Evolutionary conservation across 2,888 invertebrate species (phyloP).

Genomic region (Panzeria rudis): DNA sequence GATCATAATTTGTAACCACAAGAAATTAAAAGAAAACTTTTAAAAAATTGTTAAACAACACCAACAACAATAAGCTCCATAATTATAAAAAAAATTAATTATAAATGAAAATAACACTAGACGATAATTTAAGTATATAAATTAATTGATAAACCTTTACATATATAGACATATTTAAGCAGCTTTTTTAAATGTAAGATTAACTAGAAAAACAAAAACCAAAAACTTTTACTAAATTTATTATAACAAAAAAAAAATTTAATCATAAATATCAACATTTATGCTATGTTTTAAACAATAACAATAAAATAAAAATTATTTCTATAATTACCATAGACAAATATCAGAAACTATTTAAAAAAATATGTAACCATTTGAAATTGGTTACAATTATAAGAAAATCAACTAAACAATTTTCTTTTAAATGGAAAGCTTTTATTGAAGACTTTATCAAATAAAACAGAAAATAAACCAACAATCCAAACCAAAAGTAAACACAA

Average conservation of each 20-base stretch:
- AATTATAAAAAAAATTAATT: conserved; percentile 50
- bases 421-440: conserved; percentile 80
- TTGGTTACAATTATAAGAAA: conserved; percentile 67
- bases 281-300: conserved; percentile 59
- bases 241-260: conserved; percentile 42
- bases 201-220: conserved; percentile 47
- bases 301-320: conserved; percentile 44
- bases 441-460: conserved; percentile 72
- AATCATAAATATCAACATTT: conserved; percentile 63
- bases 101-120: conserved; percentile 57
- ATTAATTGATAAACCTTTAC: conserved; percentile 59
- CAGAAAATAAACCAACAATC: conserved; percentile 42
- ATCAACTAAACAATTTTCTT: conserved; percentile 73
- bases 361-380: conserved; percentile 71
- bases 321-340: conserved; percentile 70
- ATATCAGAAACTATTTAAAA: conserved; percentile 70
- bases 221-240: conserved; percentile 64
- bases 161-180: conserved; percentile 68
- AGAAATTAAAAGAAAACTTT: conserved; percentile 24
- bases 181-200: conserved; percentile 72
- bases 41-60: conserved; percentile 52
- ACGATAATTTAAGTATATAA: conserved; percentile 69
- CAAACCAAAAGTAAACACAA: conserved; percentile 57
- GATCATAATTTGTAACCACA: conserved; percentile 56
- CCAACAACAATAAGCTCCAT: conserved; percentile 11